phyloP scores from a whole-genome alignment of 2,888 invertebrate genomes.

The Megalurothrips usitatus region DNA sequence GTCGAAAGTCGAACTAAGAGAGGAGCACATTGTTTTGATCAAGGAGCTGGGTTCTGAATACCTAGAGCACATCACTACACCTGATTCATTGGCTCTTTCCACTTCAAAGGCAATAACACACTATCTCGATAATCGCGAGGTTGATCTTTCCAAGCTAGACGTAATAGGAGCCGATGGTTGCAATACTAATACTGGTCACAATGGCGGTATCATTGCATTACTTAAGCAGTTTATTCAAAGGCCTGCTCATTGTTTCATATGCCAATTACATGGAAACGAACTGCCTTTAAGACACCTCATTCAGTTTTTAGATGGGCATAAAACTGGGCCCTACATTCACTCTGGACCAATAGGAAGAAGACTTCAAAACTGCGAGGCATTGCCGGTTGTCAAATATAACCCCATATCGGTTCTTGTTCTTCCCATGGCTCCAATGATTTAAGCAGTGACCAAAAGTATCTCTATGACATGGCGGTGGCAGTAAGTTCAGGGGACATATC shows the following conservation, averaged over 20 bases:
- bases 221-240: not conserved
- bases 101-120: not conserved
- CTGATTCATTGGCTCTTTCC: not conserved
- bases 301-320: constrained; percentile 23
- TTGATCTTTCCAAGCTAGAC: not conserved
- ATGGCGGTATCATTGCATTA: not conserved
- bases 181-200: constrained; percentile 9
- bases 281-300: constrained; percentile 24
- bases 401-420: not conserved
- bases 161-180: not conserved
- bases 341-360: constrained; percentile 17
- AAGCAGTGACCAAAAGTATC: not conserved
- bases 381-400: not conserved
- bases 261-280: constrained; percentile 28
- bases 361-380: constrained; percentile 21
- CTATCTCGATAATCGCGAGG: not conserved
- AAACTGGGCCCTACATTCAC: not conserved
- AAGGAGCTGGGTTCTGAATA: not conserved
- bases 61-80: not conserved
- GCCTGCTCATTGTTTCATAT: constrained; percentile 3
- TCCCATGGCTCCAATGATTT: too few species aligned
- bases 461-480: not conserved
- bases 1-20: not conserved
- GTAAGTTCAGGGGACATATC: not conserved
- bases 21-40: not conserved